Evolutionary conservation across 2,113 vertebrate species (phyloP).

Genomic region (Saguinus imperator): DNA sequence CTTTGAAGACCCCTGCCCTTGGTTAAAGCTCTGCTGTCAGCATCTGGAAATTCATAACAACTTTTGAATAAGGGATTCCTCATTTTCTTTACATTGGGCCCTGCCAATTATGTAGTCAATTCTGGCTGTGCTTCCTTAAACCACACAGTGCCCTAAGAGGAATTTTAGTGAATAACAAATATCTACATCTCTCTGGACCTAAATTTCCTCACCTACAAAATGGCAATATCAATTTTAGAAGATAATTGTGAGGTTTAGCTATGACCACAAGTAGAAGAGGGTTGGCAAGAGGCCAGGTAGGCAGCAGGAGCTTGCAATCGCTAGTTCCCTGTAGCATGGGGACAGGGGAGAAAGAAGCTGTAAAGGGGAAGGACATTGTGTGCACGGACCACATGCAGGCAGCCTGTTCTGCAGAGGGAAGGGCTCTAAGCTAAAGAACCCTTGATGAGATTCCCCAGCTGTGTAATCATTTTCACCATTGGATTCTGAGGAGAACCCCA

Average conservation of each 20-base stretch:
- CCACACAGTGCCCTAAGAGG: background rate
- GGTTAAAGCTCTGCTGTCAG: background rate
- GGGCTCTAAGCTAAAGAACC: background rate
- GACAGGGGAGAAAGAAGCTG: background rate
- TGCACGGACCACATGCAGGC: background rate
- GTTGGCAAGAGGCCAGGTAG: background rate
- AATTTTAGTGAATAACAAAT: background rate
- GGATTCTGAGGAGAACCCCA: background rate
- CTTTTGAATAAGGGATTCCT: background rate
- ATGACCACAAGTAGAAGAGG: background rate
- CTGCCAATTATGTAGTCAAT: fast-evolving
- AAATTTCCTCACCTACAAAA: background rate
- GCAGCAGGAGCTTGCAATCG: too few species aligned
- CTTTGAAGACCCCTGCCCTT: background rate
- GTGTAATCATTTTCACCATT: too few species aligned
- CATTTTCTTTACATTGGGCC: background rate
- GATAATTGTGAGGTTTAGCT: background rate
- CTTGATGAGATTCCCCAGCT: background rate
- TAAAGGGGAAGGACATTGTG: background rate
- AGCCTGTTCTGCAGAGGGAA: background rate
- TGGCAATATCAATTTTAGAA: background rate
- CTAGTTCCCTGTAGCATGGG: background rate
- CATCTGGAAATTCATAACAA: background rate
- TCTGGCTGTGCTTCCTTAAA: background rate
- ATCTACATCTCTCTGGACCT: background rate